Evolutionary conservation across 2,113 vertebrate species (phyloP).

Genomic region (Daubentonia madagascariensis): DNA sequence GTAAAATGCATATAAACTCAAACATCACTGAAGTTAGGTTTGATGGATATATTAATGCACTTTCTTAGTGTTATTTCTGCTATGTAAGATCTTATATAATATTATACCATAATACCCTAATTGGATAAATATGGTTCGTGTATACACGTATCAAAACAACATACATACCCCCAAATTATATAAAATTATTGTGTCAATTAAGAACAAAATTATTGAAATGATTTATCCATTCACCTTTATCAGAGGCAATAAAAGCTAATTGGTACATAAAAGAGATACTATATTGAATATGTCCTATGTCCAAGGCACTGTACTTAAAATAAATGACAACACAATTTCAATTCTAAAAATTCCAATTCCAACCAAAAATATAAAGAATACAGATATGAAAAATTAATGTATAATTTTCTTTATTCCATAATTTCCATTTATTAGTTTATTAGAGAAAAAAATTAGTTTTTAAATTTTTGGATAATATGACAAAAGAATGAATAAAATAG

Average conservation of each 20-base stretch:
- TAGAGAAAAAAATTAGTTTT: background rate
- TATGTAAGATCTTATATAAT: background rate
- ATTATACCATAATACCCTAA: background rate
- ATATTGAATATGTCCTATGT: background rate
- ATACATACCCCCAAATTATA: background rate
- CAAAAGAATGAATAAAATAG: background rate
- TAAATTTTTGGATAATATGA: background rate
- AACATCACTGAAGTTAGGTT: background rate
- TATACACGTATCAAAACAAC: background rate
- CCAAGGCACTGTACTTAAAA: background rate
- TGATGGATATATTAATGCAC: background rate
- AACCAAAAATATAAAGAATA: background rate
- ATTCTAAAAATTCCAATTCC: background rate
- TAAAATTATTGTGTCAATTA: background rate
- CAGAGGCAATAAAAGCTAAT: background rate
- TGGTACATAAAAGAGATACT: background rate
- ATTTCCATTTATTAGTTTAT: background rate
- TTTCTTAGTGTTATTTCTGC: background rate
- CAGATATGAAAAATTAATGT: background rate
- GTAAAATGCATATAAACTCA: background rate
- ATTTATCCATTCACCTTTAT: background rate
- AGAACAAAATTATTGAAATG: background rate
- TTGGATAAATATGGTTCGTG: background rate
- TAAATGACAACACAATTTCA: background rate
- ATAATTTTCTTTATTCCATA: background rate